Evolutionary conservation across 2,888 invertebrate species (phyloP), one percentile per base, ranked within the genome.

Genomic region (Ferdinandea cuprea): DNA sequence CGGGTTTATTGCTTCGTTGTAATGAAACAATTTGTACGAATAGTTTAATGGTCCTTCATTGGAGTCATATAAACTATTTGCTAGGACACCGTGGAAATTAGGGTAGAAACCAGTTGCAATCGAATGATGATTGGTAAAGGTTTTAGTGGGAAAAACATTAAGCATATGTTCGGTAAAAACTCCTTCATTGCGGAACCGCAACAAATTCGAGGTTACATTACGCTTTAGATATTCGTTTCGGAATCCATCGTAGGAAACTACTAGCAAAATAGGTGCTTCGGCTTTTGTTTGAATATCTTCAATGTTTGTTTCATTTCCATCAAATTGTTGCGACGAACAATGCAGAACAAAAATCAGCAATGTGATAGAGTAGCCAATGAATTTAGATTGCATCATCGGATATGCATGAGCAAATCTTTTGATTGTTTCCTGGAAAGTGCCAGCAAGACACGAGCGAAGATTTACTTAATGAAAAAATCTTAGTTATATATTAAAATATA

Each of bases 51-150:
- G 84, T 0, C 80, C 84, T 5, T 85, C 86, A 30, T 88, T 86
- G 0, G 92, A 91, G 88, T 95, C 94, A 87, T 92, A 94, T 86
- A 93, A 92, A 28, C 87, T 87, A 88, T 94, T 95, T 8, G 93
- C 94, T 2, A 95, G 89, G 32, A 95, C 93, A 0, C 95, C 95
- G 89, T 95, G 95, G 13, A 90, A 91, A 88, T 95, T 95, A 0
- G 93, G 92, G 87, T 93, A 94, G 58, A 94, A 89, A 7, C 95
- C 95, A 28, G 94, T 96, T 0, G 93, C 94, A 66, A 85, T 93
- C 0, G 94, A 92, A 87, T 94, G 94, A 89, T 95, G 95, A 90
- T 95, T 95, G 0, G 95, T 94, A 87, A 94, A 94, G 0, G 95
- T 96, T 90, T 94, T 94, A 0, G 95, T 95, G 0, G 93, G 92